These are phyloP conservation scores for Dufourea novaeangliae DNA, from an alignment of 1,140 invertebrate genomes.

Conservation along the genomic window DNA sequence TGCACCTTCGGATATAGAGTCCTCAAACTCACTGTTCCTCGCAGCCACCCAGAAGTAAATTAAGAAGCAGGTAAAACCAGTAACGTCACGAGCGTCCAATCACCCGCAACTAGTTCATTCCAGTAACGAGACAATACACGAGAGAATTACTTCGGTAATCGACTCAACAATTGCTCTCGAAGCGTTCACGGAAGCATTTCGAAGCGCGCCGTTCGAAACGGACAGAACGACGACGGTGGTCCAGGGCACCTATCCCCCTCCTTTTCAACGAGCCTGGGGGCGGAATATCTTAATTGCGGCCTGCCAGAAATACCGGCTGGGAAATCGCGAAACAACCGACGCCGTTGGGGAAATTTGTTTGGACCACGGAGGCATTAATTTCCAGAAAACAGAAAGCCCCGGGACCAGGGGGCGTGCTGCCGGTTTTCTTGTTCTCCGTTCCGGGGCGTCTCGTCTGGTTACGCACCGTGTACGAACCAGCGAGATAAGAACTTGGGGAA, in stretches of 20 bases:
- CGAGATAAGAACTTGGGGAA: constrained; percentile 66
- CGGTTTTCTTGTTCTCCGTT: constrained; percentile 42
- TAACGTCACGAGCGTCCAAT: not conserved
- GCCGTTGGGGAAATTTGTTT: constrained; percentile 54
- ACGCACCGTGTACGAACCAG: constrained; percentile 52
- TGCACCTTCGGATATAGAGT: no score
- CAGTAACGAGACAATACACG: no score
- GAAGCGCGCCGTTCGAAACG: not conserved
- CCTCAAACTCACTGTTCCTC: no score
- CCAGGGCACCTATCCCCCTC: no score
- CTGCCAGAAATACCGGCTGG: constrained; percentile 13
- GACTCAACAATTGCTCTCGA: not conserved
- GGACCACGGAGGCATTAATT: constrained; percentile 55
- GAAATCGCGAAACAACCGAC: constrained; percentile 28
- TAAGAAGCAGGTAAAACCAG: no score
- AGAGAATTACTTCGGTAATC: constrained; percentile 8
- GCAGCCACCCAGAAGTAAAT: no score
- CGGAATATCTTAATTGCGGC: constrained; percentile 47
- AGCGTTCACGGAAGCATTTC: no score
- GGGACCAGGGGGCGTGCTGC: not conserved
- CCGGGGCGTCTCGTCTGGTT: constrained; percentile 40
- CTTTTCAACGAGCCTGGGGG: not conserved
- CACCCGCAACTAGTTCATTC: not conserved
- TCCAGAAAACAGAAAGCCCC: constrained; percentile 28
- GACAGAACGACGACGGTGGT: not conserved